These are phyloP conservation scores for Torymus auratus DNA, from an alignment of 2,888 invertebrate genomes.

Conservation along the genomic window DNA sequence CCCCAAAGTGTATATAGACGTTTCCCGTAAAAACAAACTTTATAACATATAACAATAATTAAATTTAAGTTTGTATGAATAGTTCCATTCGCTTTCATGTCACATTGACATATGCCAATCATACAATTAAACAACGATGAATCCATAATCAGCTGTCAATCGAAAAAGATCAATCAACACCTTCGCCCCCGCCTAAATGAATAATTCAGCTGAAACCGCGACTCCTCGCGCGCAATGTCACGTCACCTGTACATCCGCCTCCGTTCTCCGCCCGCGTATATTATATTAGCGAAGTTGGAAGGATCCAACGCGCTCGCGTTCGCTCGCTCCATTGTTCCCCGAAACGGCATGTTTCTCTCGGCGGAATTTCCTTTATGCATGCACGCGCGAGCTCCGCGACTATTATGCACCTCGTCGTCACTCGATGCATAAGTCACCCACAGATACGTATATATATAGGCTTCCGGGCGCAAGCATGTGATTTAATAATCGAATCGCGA, in stretches of 20 bases:
- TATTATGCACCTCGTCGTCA: slow-evolving; percentile 43
- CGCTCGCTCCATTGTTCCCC: slow-evolving; percentile 29
- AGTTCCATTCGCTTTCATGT: no score
- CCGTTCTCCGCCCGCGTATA: slow-evolving; percentile 1
- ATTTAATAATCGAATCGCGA: no score
- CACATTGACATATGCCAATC: no score
- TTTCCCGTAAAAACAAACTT: no score
- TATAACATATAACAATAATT: no score
- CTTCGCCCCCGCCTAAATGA: not conserved
- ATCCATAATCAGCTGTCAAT: no score
- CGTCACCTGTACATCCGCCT: not conserved
- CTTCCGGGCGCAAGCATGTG: not conserved
- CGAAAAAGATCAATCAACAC: no score
- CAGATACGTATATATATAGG: not conserved
- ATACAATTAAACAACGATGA: no score
- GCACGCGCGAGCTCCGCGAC: not conserved
- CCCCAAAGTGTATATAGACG: no score
- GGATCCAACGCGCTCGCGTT: slow-evolving; percentile 12
- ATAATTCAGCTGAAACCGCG: slow-evolving; percentile 32
- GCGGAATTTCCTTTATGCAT: slow-evolving; percentile 32
- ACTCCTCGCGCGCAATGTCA: not conserved
- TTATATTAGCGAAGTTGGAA: slow-evolving; percentile 45
- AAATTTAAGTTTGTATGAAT: no score
- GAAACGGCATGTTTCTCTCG: slow-evolving; percentile 2
- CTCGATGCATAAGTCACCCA: slow-evolving; percentile 43